Evolutionary conservation across 2,797 vertebrate genomes (phyloP).

Genomic region (Poliocrania exsul): DNA sequence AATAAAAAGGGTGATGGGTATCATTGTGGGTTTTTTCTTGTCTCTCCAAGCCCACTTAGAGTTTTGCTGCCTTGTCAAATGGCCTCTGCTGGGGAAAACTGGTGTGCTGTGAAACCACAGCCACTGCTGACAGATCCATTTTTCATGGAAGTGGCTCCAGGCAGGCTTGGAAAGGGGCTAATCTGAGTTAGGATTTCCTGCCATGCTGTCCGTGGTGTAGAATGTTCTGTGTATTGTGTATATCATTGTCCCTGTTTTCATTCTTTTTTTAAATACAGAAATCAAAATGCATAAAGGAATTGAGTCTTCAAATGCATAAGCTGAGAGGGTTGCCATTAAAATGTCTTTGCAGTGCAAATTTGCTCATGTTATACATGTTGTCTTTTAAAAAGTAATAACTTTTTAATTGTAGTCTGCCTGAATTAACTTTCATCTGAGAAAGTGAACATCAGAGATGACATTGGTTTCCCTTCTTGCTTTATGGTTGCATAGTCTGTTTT

Average conservation of each 20-base stretch:
- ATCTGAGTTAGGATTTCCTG: not conserved
- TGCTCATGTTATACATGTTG: not conserved
- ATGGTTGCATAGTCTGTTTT: not conserved
- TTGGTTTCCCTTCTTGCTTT: conserved; percentile 6
- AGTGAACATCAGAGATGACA: not conserved
- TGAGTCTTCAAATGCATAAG: not conserved
- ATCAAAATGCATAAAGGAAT: not conserved
- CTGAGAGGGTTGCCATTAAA: not conserved
- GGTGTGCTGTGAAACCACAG: not conserved
- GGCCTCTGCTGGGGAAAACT: not conserved
- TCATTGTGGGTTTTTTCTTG: not conserved
- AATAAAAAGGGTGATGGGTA: not conserved
- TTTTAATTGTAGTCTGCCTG: not conserved
- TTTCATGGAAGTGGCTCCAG: not conserved
- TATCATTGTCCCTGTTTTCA: not conserved
- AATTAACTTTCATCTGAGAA: not conserved
- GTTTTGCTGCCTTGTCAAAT: not conserved
- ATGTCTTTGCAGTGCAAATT: not conserved
- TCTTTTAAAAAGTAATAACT: not conserved
- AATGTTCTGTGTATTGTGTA: not conserved
- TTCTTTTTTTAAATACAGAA: not conserved
- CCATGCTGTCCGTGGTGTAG: not conserved
- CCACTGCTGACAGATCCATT: not conserved
- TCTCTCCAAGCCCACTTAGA: not conserved
- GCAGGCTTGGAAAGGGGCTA: not conserved